phyloP scores from a whole-genome alignment of 1,140 invertebrate genomes.

The Drosophila malerkotliana region DNA sequence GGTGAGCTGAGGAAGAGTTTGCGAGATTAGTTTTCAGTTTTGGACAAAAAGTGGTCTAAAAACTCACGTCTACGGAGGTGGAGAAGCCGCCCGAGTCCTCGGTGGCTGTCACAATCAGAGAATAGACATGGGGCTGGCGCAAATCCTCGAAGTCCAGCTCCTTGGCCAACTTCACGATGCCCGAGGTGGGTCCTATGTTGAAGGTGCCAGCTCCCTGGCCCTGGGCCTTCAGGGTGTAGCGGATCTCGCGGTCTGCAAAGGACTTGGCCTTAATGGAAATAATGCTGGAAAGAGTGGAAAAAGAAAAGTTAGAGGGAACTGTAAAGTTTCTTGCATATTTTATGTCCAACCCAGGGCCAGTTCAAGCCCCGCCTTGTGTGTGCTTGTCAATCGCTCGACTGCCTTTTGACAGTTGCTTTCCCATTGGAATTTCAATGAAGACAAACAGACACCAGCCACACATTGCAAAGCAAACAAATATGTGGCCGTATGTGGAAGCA shows the following conservation, averaged over 20 bases:
- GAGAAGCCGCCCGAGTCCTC: constrained; percentile 98
- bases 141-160: constrained; percentile 97
- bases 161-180: constrained; percentile 97
- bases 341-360: constrained; percentile 28
- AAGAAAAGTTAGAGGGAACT: constrained; percentile 36
- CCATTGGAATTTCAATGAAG: constrained; percentile 77
- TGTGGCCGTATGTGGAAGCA: constrained; percentile 1
- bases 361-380: constrained; percentile 16
- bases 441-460: constrained; percentile 6
- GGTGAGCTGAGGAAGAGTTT: constrained; percentile 87
- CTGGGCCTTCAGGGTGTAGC: constrained; percentile 96
- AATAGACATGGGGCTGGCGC: constrained; percentile 96
- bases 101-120: constrained; percentile 95
- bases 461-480: constrained; percentile 4
- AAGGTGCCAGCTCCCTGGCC: constrained; percentile 97
- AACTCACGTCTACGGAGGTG: constrained; percentile 94
- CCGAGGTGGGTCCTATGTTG: constrained; percentile 96
- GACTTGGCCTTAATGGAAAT: constrained; percentile 98
- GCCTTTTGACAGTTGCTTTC: constrained; percentile 78
- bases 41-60: background rate
- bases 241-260: constrained; percentile 96
- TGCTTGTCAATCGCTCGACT: constrained; percentile 61
- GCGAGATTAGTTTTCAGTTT: background rate
- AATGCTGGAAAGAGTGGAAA: constrained; percentile 85
- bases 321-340: constrained; percentile 67